A percentile compares a stretch with the other conserved stretches of the same genome.
These are phyloP conservation scores for Argya squamiceps DNA, from an alignment of 2,797 vertebrate genomes.

Conservation along the genomic window DNA sequence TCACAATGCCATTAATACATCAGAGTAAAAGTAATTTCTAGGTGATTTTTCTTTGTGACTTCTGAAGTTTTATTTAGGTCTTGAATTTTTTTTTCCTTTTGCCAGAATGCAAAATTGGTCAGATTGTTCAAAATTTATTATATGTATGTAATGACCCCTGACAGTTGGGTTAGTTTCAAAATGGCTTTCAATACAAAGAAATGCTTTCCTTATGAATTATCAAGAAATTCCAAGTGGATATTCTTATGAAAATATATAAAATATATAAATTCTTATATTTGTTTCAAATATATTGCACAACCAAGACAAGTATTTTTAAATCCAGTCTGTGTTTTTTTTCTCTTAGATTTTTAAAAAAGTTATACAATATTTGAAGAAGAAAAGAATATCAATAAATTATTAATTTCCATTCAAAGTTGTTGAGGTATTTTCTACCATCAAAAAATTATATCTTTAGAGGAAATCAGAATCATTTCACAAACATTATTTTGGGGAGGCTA, in stretches of 20 bases:
- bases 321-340: background rate
- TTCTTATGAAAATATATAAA: accelerated
- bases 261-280: too few relatives aligned
- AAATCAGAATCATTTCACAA: background rate
- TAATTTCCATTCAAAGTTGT: background rate
- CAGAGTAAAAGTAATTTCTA: background rate
- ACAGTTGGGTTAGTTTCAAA: background rate
- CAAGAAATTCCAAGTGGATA: background rate
- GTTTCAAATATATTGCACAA: background rate
- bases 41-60: background rate
- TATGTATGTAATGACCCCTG: background rate
- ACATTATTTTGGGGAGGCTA: accelerated
- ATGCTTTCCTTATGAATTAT: background rate
- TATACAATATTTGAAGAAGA: background rate
- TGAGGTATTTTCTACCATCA: background rate
- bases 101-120: background rate
- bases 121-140: background rate
- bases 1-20: background rate
- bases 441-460: background rate
- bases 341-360: background rate
- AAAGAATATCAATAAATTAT: accelerated
- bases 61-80: background rate
- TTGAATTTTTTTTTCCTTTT: background rate
- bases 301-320: background rate
- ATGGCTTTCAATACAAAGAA: background rate